These are phyloP conservation scores for Ruditapes philippinarum DNA, from an alignment of 1,140 invertebrate species.

Conservation along the genomic window DNA sequence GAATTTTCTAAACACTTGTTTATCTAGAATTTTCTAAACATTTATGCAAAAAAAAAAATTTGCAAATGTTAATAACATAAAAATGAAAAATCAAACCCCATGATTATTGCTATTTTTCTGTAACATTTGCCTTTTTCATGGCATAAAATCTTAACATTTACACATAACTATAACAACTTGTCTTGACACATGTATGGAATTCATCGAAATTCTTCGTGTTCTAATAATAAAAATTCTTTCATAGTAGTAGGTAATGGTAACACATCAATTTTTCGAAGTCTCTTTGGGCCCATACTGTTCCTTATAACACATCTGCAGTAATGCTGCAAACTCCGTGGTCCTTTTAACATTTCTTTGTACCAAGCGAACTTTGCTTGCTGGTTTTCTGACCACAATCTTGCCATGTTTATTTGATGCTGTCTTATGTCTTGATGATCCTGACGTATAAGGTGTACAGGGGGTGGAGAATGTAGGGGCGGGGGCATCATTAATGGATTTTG, in stretches of 20 bases:
- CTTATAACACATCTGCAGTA: conserved; percentile 82
- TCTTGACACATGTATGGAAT: no score
- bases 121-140: no score
- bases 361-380: conserved; percentile 75
- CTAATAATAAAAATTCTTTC: conserved; percentile 81
- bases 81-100: no score
- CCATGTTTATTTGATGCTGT: conserved; percentile 51
- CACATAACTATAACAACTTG: no score
- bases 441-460: conserved; percentile 6
- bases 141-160: no score
- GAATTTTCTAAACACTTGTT: no score
- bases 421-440: background rate
- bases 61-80: no score
- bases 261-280: conserved; percentile 75
- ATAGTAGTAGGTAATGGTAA: conserved; percentile 80
- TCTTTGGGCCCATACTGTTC: conserved; percentile 70
- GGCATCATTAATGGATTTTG: conserved; percentile 25
- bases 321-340: conserved; percentile 83
- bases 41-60: no score
- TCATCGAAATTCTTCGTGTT: conserved; percentile 72
- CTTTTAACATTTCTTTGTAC: conserved; percentile 75
- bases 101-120: no score
- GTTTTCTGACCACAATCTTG: conserved; percentile 60
- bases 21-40: no score
- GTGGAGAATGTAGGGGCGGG: conserved; percentile 52